Evolutionary conservation across 1,140 invertebrate genomes (phyloP).

Genomic region (Chironomus striatipennis): DNA sequence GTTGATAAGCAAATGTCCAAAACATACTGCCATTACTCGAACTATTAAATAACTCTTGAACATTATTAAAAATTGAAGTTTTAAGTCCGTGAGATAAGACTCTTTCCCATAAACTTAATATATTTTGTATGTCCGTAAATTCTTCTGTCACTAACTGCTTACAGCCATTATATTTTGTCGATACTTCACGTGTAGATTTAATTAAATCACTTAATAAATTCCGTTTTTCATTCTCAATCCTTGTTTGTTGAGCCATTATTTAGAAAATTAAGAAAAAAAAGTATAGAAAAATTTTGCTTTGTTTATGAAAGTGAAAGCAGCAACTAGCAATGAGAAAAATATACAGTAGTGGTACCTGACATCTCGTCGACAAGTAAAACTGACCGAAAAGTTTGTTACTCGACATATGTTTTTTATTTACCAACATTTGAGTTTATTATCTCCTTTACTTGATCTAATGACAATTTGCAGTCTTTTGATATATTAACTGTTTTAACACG

Average conservation of each 20-base stretch:
- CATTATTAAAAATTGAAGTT: not conserved
- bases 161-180: not conserved
- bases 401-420: constrained; percentile 11
- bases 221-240: not conserved
- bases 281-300: not conserved
- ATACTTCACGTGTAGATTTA: not conserved
- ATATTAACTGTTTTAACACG: constrained; percentile 38
- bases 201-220: not conserved
- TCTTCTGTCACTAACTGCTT: constrained; percentile 8
- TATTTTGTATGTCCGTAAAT: not conserved
- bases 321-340: not conserved
- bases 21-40: not conserved
- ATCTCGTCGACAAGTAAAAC: not conserved
- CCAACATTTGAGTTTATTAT: constrained; percentile 15
- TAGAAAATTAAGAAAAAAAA: not conserved
- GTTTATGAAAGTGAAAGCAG: not conserved
- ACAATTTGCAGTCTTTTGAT: constrained; percentile 29
- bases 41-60: constrained; percentile 7
- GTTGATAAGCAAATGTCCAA: not conserved
- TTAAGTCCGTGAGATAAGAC: not conserved
- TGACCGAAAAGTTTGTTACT: not conserved
- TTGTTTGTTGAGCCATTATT: not conserved
- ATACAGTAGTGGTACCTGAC: not conserved
- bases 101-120: not conserved
- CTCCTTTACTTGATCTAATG: not conserved